Evolutionary conservation across 37 sponge, comb jelly and placozoan species (phyloP).

Genomic region (Halichondria panicea): DNA sequence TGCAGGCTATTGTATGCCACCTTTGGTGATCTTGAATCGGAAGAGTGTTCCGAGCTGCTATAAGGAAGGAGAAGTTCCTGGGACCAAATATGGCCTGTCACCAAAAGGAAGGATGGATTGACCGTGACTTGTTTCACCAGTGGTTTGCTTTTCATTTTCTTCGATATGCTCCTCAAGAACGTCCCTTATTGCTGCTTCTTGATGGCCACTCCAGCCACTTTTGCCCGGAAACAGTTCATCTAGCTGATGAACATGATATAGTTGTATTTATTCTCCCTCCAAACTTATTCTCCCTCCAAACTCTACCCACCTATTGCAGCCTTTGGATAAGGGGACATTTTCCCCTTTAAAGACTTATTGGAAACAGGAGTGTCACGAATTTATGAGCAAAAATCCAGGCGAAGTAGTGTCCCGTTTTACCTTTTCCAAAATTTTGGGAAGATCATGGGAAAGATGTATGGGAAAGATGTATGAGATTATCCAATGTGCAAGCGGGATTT

Average conservation of each 20-base stretch:
- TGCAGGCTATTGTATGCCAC: conserved; percentile 36
- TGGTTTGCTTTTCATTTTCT: conserved; percentile 29
- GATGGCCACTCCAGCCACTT: conserved; percentile 32
- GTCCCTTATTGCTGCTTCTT: conserved; percentile 15
- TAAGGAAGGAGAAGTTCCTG: conserved; percentile 18
- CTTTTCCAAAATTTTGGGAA: neutral
- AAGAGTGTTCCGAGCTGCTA: conserved; percentile 8
- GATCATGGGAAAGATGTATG: too few relatives aligned
- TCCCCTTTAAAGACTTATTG: conserved; percentile 5
- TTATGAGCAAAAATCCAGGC: conserved; percentile 13
- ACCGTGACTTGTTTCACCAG: neutral
- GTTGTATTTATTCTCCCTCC: too few relatives aligned
- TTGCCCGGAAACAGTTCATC: too few relatives aligned
- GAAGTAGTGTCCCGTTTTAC: too few relatives aligned
- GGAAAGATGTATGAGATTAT: conserved; percentile 4
- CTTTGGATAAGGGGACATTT: conserved; percentile 3
- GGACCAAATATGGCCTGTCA: conserved; percentile 17
- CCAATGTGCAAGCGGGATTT: conserved; percentile 1
- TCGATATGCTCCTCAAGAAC: conserved; percentile 11
- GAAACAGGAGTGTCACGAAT: conserved; percentile 14
- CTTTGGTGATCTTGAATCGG: conserved; percentile 35
- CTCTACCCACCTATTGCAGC: neutral
- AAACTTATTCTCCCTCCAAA: conserved; percentile 13
- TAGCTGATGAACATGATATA: conserved; percentile 11
- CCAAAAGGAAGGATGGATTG: conserved; percentile 14